Base-by-base conservation (phyloP, 2,888 invertebrate genomes). In the Lochmaea capreae region DNA sequence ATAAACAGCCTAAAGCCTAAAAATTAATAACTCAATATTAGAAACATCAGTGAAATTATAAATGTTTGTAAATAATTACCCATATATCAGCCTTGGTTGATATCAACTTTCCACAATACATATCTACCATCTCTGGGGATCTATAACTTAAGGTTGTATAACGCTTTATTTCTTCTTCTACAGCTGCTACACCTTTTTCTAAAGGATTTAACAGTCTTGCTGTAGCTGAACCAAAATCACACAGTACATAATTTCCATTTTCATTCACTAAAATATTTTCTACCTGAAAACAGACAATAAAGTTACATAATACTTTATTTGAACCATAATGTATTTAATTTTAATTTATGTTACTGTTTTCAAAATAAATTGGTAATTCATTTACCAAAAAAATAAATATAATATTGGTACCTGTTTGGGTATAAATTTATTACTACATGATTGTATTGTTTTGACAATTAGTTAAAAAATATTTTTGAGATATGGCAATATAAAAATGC, bases 181-280 rank as follows among this genome's bases (percentile, higher is more conserved):
- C 92, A 22, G 88, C 85, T 22, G 91, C 87, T 11, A 92, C 92
- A 65, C 93, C 93, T 82, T 93, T 92, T 76, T 90, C 89, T 73
- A 88, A 88, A 1, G 93, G 92, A 88, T 93, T 93, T 75, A 94
- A 88, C 78, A 92, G 88, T 84, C 94, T 92, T 46, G 93, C 94
- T n/a, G 97, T 97, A 16, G 97, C 95, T 79, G 96, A 96, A 59
- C 97, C 97, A 89, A 97, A 97, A 89, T 97, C 97, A 89, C 97
- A 97, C 59, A 97, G 89, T 63, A 97, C 94, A 87, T 93, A 96
- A 86, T 93, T 92, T 58, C 95, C 95, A 80, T 89, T 90, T 83
- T 95, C 94, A 81, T 92, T 92, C 81, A 94, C 90, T 81, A 97
- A 89, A 83, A 97, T 94, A 88, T 97, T 97, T 88, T 97, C 97